These are phyloP conservation scores for Phrynocephalus guinanensis DNA, from an alignment of 2,797 vertebrate species.

Conservation along the genomic window DNA sequence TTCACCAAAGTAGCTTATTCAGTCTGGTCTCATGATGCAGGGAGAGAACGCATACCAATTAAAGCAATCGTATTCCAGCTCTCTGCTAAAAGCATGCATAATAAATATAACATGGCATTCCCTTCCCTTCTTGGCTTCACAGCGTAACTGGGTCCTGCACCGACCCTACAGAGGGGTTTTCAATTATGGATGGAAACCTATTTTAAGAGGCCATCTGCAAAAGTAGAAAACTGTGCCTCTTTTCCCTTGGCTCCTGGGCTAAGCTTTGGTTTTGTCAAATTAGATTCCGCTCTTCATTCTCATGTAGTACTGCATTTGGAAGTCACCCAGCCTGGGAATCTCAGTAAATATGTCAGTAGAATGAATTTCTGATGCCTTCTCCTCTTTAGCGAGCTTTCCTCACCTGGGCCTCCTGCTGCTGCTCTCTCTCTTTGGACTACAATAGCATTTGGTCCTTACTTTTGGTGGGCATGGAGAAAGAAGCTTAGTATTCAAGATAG, in stretches of 20 bases:
- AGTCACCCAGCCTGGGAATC: background rate
- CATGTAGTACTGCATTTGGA: background rate
- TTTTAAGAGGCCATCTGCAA: conserved; percentile 19
- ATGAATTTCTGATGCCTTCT: background rate
- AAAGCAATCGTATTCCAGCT: background rate
- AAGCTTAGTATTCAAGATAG: no score
- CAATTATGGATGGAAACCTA: conserved; percentile 11
- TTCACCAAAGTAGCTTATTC: no score
- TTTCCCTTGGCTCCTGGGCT: background rate
- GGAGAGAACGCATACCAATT: background rate
- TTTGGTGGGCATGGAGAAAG: no score
- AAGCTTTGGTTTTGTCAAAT: background rate
- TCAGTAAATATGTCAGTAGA: background rate
- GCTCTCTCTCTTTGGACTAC: no score
- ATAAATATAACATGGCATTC: background rate
- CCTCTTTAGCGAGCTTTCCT: background rate
- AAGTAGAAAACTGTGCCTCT: background rate
- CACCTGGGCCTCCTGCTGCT: no score
- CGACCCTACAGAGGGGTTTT: background rate
- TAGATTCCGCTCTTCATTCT: background rate
- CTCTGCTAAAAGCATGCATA: background rate
- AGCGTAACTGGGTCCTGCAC: background rate
- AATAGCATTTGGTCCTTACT: no score
- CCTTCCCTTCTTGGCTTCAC: background rate
- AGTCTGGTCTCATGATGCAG: background rate